Conservation (phyloP, 2,797 vertebrate species). For the Myotis planiceps region DNA sequence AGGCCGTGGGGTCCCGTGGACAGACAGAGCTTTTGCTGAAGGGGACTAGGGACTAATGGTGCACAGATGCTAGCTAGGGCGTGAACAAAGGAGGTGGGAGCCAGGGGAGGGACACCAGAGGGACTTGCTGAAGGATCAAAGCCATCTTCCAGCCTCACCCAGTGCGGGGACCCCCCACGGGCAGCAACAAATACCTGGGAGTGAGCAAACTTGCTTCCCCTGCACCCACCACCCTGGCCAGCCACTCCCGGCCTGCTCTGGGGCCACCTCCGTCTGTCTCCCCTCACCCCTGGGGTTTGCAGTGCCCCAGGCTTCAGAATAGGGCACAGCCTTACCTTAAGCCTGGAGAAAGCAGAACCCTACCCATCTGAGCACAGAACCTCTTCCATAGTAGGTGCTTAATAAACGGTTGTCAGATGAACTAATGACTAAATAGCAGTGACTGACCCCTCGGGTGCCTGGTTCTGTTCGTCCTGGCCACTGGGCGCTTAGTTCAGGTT, state of each 20-base stretch:
- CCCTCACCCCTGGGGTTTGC: not conserved
- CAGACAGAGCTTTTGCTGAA: not conserved
- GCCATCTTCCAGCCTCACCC: not conserved
- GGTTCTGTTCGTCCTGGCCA: not conserved
- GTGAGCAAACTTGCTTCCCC: not conserved
- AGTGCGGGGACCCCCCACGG: not conserved
- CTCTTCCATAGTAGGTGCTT: not conserved
- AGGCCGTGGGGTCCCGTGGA: not conserved
- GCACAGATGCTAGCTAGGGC: not conserved
- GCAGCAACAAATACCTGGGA: not conserved
- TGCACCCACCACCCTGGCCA: no score
- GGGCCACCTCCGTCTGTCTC: not conserved
- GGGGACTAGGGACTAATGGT: not conserved
- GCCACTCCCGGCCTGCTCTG: not conserved
- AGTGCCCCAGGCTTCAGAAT: not conserved
- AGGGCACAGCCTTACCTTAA: not conserved
- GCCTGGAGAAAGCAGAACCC: not conserved
- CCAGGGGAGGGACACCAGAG: fast-evolving
- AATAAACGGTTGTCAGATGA: not conserved
- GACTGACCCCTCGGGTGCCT: not conserved
- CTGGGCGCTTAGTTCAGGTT: not conserved
- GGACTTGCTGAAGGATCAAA: not conserved
- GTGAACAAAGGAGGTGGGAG: not conserved
- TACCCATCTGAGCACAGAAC: not conserved
- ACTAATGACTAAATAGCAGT: not conserved